Evolutionary conservation across 2,797 vertebrate species (phyloP).

Genomic region (Ctenosaura bakeri): DNA sequence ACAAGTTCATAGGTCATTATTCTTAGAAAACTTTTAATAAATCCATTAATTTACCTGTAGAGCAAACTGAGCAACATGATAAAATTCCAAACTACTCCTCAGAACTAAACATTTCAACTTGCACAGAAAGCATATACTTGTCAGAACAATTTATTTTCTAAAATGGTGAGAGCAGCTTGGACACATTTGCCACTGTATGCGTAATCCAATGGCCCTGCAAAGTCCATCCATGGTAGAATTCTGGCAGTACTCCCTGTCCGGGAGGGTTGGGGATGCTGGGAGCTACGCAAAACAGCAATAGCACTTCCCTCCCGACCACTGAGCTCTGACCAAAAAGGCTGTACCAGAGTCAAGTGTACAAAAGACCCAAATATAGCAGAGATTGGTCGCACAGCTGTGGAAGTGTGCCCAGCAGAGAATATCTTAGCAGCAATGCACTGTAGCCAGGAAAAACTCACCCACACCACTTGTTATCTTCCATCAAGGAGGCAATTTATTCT

Average conservation of each 20-base stretch:
- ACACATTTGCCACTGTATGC: background rate
- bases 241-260: background rate
- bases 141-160: slow-evolving; percentile 10
- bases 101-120: background rate
- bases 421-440: too few relatives aligned
- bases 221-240: background rate
- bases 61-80: background rate
- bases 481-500: too few relatives aligned
- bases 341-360: too few relatives aligned
- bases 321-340: too few relatives aligned
- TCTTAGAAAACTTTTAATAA: background rate
- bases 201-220: background rate
- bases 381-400: too few relatives aligned
- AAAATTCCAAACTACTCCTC: background rate
- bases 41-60: background rate
- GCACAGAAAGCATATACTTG: background rate
- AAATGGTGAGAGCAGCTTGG: background rate
- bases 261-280: too few relatives aligned
- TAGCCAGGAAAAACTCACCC: too few relatives aligned
- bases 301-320: too few relatives aligned
- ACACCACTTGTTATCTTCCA: too few relatives aligned
- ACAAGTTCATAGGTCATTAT: background rate
- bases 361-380: too few relatives aligned
- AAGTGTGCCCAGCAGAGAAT: too few relatives aligned
- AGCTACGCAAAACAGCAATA: too few relatives aligned